A percentile compares a stretch with the other conserved stretches of the same genome.
Conservation (phyloP, 2,888 invertebrate species). For the Gibbula magus region DNA sequence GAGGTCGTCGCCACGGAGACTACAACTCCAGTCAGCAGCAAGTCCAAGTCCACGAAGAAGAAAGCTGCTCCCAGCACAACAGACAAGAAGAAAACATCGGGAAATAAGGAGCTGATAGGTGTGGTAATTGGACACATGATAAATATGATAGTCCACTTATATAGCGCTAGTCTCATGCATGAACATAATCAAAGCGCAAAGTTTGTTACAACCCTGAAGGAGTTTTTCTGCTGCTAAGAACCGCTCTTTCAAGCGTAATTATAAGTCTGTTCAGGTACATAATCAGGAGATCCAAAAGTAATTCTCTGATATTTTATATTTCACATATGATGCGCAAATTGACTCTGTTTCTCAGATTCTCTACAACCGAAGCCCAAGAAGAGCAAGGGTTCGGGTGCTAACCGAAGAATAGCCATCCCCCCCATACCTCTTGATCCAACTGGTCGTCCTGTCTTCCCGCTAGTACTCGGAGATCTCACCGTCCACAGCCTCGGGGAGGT, state of each 20-base stretch:
- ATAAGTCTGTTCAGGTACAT: too few relatives aligned
- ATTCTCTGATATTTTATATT: too few relatives aligned
- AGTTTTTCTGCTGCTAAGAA: too few relatives aligned
- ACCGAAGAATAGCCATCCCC: constrained; percentile 77
- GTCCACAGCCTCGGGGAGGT: constrained; percentile 86
- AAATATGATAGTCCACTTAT: too few relatives aligned
- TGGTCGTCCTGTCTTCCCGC: constrained; percentile 84
- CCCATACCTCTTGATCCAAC: constrained; percentile 82
- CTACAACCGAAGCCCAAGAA: constrained; percentile 64
- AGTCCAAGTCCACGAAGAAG: constrained; percentile 32
- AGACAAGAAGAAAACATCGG: background rate
- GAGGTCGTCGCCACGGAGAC: background rate
- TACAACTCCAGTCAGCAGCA: constrained; percentile 25
- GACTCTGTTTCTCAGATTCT: constrained; percentile 39
- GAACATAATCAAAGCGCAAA: too few relatives aligned
- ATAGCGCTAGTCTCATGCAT: too few relatives aligned
- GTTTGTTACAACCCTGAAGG: too few relatives aligned
- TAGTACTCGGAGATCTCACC: constrained; percentile 82
- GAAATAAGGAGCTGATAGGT: background rate
- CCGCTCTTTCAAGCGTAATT: too few relatives aligned
- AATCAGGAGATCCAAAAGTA: too few relatives aligned
- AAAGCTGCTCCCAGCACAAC: constrained; percentile 25
- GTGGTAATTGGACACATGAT: background rate
- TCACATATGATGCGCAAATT: too few relatives aligned
- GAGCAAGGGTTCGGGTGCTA: constrained; percentile 48